Evolutionary conservation across 2,888 invertebrate species (phyloP).

Genomic region (Belgica antarctica): DNA sequence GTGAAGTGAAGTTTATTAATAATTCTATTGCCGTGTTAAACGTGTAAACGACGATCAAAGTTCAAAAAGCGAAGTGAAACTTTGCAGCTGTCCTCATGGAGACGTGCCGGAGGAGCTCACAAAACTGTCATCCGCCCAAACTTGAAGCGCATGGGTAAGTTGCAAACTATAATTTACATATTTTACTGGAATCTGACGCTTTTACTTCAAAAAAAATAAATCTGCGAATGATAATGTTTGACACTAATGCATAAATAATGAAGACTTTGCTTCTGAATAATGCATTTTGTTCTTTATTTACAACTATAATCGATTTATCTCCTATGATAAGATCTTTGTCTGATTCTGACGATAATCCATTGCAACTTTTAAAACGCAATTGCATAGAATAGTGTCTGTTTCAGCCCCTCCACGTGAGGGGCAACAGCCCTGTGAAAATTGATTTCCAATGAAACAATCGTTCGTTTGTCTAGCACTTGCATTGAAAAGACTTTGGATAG

Average conservation of each 20-base stretch:
- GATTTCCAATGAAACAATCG: slow-evolving; percentile 1
- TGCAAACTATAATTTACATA: neutral
- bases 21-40: neutral
- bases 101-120: neutral
- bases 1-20: neutral
- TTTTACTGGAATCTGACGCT: neutral
- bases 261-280: neutral
- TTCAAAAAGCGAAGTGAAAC: neutral
- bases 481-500: too few species aligned
- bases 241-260: slow-evolving; percentile 9
- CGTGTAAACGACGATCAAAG: neutral
- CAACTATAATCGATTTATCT: neutral
- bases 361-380: neutral
- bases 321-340: too few species aligned
- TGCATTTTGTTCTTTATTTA: neutral
- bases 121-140: neutral
- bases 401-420: neutral
- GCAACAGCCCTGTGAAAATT: neutral
- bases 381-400: too few species aligned
- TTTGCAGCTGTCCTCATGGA: neutral
- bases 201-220: neutral
- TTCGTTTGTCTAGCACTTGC: too few species aligned
- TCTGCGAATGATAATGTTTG: neutral
- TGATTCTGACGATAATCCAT: too few species aligned
- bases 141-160: slow-evolving; percentile 1